These are phyloP conservation scores for Tipula confusa DNA, from an alignment of 2,888 invertebrate species.

Conservation along the genomic window DNA sequence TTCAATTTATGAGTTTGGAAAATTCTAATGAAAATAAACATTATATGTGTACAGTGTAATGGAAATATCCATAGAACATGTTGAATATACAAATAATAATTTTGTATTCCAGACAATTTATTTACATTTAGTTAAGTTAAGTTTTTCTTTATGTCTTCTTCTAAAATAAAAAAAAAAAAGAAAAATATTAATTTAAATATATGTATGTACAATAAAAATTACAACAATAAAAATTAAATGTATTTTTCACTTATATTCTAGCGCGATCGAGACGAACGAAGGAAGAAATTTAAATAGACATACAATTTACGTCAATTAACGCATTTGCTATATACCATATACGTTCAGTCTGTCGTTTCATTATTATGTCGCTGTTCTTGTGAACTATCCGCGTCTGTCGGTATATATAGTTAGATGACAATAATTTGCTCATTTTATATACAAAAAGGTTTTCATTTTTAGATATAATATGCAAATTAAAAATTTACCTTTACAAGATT, in stretches of 20 bases:
- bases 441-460: too few relatives aligned
- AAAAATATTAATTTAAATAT: background rate
- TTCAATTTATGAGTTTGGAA: background rate
- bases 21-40: background rate
- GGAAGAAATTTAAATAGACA: background rate
- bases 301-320: conserved; percentile 12
- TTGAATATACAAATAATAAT: background rate
- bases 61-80: background rate
- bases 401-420: background rate
- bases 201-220: background rate
- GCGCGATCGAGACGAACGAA: background rate
- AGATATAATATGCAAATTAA: too few relatives aligned
- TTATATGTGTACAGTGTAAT: background rate
- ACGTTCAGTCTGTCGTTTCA: background rate
- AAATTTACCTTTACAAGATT: too few relatives aligned
- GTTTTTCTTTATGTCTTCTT: too few relatives aligned
- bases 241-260: background rate
- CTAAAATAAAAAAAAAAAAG: background rate
- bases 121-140: background rate
- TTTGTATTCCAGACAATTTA: background rate
- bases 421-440: background rate
- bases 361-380: background rate
- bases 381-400: background rate
- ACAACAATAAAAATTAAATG: background rate
- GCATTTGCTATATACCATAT: background rate